Conservation (phyloP, 92 coral and sea anemone genomes). For the Siderastrea radians region DNA sequence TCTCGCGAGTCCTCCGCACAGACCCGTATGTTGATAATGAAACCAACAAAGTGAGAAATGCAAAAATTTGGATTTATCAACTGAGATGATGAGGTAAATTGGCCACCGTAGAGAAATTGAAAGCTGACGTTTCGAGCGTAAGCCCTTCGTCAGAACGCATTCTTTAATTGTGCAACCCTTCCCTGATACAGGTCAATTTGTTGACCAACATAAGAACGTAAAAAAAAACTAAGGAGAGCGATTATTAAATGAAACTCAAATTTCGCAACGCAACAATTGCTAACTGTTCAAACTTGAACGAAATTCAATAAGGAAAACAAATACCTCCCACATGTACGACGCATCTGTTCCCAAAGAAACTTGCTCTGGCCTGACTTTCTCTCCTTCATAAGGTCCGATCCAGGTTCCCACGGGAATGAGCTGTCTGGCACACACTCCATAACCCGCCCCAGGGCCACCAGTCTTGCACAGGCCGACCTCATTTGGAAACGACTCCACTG, state of each 20-base stretch:
- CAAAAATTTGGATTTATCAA: no score
- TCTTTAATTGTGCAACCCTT: no score
- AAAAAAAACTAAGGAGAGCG: not conserved
- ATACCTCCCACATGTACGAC: conserved; percentile 93
- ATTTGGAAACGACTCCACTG: conserved; percentile 85
- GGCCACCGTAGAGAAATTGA: no score
- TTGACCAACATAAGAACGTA: no score
- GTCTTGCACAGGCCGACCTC: conserved; percentile 87
- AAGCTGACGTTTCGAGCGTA: no score
- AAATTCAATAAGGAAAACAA: no score
- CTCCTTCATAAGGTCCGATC: conserved; percentile 94
- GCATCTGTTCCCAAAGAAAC: conserved; percentile 36
- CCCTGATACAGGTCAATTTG: no score
- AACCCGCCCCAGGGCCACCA: conserved; percentile 80
- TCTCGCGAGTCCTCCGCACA: not conserved
- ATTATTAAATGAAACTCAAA: no score
- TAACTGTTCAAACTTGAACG: no score
- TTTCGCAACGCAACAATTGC: no score
- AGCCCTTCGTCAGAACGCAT: no score
- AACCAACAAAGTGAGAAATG: not conserved
- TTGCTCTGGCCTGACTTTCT: conserved; percentile 47
- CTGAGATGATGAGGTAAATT: no score
- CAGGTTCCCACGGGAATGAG: conserved; percentile 87
- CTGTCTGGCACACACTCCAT: conserved; percentile 86
- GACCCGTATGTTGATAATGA: not conserved